Percentiles rank a stretch among this genome's conserved stretches.
Evolutionary conservation across 2,113 vertebrate genomes (phyloP).

Genomic region (Athene noctua): DNA sequence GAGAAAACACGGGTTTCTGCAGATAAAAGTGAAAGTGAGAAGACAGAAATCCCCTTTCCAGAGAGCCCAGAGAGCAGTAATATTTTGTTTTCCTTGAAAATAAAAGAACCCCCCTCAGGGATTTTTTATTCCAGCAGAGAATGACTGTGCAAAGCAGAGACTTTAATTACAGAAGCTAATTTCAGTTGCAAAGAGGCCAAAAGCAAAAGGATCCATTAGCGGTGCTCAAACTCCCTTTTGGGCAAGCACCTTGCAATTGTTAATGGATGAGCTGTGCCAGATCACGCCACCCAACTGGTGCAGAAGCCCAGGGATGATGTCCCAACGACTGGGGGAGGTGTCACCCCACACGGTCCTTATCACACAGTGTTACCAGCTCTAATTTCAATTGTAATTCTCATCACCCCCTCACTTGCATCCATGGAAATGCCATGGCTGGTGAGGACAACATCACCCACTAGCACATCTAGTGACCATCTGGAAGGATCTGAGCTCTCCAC

Average conservation of each 20-base stretch:
- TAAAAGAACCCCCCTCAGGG: conserved; percentile 45
- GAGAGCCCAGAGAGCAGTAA: neutral
- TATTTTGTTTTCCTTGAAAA: conserved; percentile 55
- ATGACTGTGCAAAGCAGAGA: conserved; percentile 64
- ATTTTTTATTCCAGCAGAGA: conserved; percentile 57
- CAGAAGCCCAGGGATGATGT: neutral
- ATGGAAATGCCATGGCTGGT: neutral
- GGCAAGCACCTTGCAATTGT: conserved; percentile 11
- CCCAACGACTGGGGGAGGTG: neutral
- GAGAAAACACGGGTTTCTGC: neutral
- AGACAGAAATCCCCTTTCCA: neutral
- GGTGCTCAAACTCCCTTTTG: conserved; percentile 30
- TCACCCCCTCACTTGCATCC: neutral
- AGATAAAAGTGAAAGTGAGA: conserved; percentile 39
- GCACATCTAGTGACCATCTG: neutral
- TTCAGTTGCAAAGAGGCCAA: conserved; percentile 61
- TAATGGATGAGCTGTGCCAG: conserved; percentile 56
- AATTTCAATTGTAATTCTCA: neutral
- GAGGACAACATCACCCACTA: neutral
- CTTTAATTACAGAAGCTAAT: conserved; percentile 72
- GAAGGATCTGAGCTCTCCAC: neutral
- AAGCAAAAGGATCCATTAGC: conserved; percentile 68
- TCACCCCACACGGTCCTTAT: neutral
- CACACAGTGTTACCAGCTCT: neutral
- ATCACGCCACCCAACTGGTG: neutral